These are phyloP conservation scores for Drosophila rubida DNA, from an alignment of 2,888 invertebrate species.

Conservation along the genomic window DNA sequence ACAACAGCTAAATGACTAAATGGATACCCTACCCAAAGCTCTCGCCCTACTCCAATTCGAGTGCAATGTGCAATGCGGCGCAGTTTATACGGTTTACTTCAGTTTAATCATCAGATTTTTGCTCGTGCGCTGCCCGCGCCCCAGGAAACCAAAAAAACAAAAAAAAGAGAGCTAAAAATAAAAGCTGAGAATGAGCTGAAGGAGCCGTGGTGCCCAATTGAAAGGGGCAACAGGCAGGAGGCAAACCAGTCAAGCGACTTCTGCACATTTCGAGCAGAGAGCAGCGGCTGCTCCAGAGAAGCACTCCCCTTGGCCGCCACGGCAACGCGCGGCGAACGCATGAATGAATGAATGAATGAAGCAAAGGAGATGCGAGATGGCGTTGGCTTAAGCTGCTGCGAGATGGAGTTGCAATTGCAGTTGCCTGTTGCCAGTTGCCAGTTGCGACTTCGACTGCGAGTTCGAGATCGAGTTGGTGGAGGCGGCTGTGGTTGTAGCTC, in stretches of 20 bases:
- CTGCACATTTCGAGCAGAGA: constrained; percentile 78
- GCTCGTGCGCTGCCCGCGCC: constrained; percentile 12
- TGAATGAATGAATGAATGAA: constrained; percentile 66
- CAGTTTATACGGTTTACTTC: constrained; percentile 33
- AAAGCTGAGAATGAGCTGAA: constrained; percentile 38
- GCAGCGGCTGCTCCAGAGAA: constrained; percentile 5
- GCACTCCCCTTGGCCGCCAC: constrained; percentile 40
- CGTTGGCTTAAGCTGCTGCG: constrained; percentile 4
- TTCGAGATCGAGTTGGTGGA: constrained; percentile 22
- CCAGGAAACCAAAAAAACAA: constrained; percentile 45
- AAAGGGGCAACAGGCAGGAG: constrained; percentile 34
- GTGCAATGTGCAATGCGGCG: constrained; percentile 41
- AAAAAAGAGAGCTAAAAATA: constrained; percentile 51
- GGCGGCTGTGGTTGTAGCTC: constrained; percentile 26
- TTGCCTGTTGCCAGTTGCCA: not conserved
- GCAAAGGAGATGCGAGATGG: constrained; percentile 33
- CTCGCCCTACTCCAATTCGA: constrained; percentile 41
- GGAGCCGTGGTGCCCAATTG: constrained; percentile 43
- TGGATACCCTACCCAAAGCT: constrained; percentile 25
- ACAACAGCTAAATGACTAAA: constrained; percentile 3
- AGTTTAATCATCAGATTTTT: constrained; percentile 11
- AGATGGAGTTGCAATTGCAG: constrained; percentile 11
- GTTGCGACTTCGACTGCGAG: not conserved
- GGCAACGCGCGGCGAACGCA: constrained; percentile 52
- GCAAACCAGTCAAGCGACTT: constrained; percentile 72